A percentile compares a stretch with the other conserved stretches of the same genome.
Conservation (phyloP, 1,140 invertebrate species). For the Nasonia longicornis region DNA sequence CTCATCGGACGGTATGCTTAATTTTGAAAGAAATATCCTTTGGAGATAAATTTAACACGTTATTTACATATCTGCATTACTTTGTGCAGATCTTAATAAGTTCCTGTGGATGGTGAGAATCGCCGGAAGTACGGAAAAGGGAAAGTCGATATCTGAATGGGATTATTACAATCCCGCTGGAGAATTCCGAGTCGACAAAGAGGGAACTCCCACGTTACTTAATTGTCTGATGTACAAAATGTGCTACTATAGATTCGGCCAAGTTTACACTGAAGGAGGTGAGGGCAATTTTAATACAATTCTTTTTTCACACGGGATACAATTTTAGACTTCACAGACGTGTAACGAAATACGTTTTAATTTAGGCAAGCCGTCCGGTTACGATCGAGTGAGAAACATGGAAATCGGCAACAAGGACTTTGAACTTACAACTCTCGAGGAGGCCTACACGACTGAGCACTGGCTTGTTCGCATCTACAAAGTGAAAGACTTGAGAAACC, state of each 20-base stretch:
- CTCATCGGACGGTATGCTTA: constrained; percentile 87
- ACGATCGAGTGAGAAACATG: constrained; percentile 89
- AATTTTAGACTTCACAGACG: constrained; percentile 38
- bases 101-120: constrained; percentile 99
- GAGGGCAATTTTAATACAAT: constrained; percentile 52
- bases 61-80: neutral
- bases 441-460: constrained; percentile 95
- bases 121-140: constrained; percentile 94
- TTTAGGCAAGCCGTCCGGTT: constrained; percentile 86
- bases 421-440: constrained; percentile 91
- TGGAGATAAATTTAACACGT: neutral
- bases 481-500: constrained; percentile 90
- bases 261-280: constrained; percentile 95
- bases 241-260: constrained; percentile 95
- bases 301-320: neutral
- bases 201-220: constrained; percentile 86
- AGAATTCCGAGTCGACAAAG: constrained; percentile 94
- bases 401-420: constrained; percentile 97
- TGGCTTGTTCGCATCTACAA: constrained; percentile 96
- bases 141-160: constrained; percentile 93
- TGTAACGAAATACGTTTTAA: constrained; percentile 3
- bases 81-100: constrained; percentile 90
- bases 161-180: constrained; percentile 96
- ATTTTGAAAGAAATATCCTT: constrained; percentile 2
- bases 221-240: constrained; percentile 98